Conservation (phyloP, 2,113 vertebrate genomes). For the Sialia sialis region DNA sequence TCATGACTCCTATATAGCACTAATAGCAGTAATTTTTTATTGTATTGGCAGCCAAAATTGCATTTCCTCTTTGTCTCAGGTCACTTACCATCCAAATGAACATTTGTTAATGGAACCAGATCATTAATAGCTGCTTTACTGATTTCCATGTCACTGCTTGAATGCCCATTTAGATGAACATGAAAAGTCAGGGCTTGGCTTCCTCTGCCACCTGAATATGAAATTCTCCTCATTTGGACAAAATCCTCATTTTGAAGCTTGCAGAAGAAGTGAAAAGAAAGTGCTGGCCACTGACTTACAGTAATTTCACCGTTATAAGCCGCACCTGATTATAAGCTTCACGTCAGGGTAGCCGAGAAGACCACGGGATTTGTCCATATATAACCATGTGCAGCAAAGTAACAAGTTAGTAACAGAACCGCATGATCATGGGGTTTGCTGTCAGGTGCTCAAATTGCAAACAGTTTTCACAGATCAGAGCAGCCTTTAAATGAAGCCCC, state of each 20-base stretch:
- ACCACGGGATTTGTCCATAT: too few relatives aligned
- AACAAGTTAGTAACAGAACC: too few relatives aligned
- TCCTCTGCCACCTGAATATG: neutral
- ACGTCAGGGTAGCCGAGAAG: too few relatives aligned
- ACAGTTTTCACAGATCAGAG: too few relatives aligned
- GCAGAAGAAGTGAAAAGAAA: slow-evolving; percentile 21
- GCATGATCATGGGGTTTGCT: too few relatives aligned
- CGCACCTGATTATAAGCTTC: too few relatives aligned
- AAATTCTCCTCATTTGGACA: slow-evolving; percentile 46
- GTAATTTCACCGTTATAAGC: too few relatives aligned
- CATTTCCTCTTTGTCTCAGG: slow-evolving; percentile 64
- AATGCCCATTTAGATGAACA: slow-evolving; percentile 43
- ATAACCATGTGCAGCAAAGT: too few relatives aligned
- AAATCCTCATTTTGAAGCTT: slow-evolving; percentile 39
- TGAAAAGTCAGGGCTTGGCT: neutral
- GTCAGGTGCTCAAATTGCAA: too few relatives aligned
- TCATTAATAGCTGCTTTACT: slow-evolving; percentile 65
- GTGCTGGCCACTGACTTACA: slow-evolving; percentile 25
- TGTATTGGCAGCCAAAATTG: slow-evolving; percentile 68
- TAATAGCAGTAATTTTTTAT: slow-evolving; percentile 70
- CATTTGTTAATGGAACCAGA: slow-evolving; percentile 70
- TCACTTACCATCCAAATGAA: slow-evolving; percentile 71
- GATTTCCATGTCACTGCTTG: slow-evolving; percentile 51
- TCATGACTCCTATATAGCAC: slow-evolving; percentile 43
- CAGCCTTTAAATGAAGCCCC: too few relatives aligned